Evolutionary conservation across 1,140 invertebrate species (phyloP), one percentile per base, ranked within the genome.

Genomic region (Chrysomallon squamiferum): DNA sequence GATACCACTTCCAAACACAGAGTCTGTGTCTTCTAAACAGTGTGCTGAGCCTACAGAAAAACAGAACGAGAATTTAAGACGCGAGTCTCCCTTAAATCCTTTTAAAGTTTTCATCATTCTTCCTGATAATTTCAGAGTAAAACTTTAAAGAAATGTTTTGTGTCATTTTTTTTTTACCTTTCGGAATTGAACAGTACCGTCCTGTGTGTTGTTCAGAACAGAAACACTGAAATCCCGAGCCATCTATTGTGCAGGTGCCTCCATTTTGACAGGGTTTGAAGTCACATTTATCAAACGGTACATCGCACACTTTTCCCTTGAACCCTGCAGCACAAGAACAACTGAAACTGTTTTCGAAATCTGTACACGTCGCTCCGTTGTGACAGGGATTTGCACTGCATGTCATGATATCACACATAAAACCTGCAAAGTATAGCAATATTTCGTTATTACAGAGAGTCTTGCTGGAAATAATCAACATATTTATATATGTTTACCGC

Each of bases 191-290:
- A 49, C 75, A 77, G 27, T 35, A 52, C 1, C 35, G 9, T 25
- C 75, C 75, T 35, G 59, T 68, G 47, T 59, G 74, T 9, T 41
- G 57, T 18, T 64, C 35, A 4, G 30, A 30, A 64, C 70, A 72
- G 9, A 35, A 22, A 22, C 62, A 65, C 9, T 58, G 32, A 29
- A 65, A 52, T 38, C 80, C 72, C 6, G 76, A 74, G 27, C 68
- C 56, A 50, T 68, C 68, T 20, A 74, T 73, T 52, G 69, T 81
- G 38, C 60, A 62, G 27, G 38, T 70, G 27, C 52, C 52, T 11
- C 63, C 59, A 57, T 70, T 33, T 27, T 63, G 43, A 59, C 66
- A 68, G 1, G 61, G 61, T 30, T 54, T 22, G 18, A 18, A 54
- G 29, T 54, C 50, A 54, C 50, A 54, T 25, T 54, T 30, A 4